These are phyloP conservation scores for Bradypodion pumilum DNA, from an alignment of 2,797 vertebrate species.

Conservation along the genomic window DNA sequence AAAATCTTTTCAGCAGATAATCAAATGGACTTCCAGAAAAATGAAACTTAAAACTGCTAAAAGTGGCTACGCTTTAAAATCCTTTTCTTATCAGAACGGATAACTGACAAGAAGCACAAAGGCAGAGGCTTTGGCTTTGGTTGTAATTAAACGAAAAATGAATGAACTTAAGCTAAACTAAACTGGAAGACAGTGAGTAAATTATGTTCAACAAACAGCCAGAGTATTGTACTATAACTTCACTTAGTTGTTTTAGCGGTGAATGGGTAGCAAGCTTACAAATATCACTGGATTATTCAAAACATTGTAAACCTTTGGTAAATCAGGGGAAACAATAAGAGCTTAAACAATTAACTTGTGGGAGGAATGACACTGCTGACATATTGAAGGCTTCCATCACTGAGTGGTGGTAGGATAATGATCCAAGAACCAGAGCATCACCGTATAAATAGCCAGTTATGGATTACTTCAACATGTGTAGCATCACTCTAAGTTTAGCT, in stretches of 20 bases:
- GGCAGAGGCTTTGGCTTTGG: slow-evolving; percentile 37
- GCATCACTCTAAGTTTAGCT: not conserved
- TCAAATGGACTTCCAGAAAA: slow-evolving; percentile 49
- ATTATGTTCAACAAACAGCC: not conserved
- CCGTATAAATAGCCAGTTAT: too few relatives aligned
- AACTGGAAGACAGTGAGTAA: slow-evolving; percentile 27
- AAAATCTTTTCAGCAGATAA: slow-evolving; percentile 57
- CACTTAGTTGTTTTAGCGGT: slow-evolving; percentile 28
- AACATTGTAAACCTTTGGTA: not conserved
- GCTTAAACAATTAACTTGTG: not conserved
- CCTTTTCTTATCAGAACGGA: slow-evolving; percentile 28
- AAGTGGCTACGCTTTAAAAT: slow-evolving; percentile 41
- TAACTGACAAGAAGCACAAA: slow-evolving; percentile 42
- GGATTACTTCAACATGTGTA: not conserved
- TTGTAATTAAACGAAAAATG: slow-evolving; percentile 52
- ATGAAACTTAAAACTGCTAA: slow-evolving; percentile 43
- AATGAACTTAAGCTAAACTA: slow-evolving; percentile 42
- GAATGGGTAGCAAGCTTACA: slow-evolving; percentile 25
- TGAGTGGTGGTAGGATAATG: not conserved
- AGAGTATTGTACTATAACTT: slow-evolving; percentile 36
- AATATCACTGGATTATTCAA: slow-evolving; percentile 26
- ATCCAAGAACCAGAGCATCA: not conserved
- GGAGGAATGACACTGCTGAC: not conserved
- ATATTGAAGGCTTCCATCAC: not conserved
- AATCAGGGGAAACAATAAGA: slow-evolving; percentile 7